phyloP scores from a whole-genome alignment of 2,797 vertebrate species.

The Neosilurus hyrtlii region DNA sequence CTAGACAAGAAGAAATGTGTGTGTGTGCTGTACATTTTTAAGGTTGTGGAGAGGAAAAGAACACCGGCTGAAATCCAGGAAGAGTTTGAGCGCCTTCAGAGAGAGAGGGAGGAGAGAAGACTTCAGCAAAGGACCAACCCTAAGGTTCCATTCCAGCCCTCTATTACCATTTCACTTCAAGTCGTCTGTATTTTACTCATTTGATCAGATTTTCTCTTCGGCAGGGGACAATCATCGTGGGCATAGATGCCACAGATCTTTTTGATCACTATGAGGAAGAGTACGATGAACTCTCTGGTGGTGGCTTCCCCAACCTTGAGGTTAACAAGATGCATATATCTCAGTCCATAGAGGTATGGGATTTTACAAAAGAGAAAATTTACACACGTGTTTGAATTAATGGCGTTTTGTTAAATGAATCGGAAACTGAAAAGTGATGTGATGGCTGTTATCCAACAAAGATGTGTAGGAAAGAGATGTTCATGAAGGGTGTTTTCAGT shows the following conservation, averaged over 20 bases:
- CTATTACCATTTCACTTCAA: constrained; percentile 18
- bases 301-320: constrained; percentile 89
- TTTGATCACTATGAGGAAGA: constrained; percentile 97
- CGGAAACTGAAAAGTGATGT: background rate
- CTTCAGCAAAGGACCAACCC: constrained; percentile 97
- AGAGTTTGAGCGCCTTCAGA: constrained; percentile 94
- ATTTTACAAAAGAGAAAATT: background rate
- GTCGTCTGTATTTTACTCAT: constrained; percentile 2
- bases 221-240: constrained; percentile 95
- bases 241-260: constrained; percentile 95
- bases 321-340: constrained; percentile 99
- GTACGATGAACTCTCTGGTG: constrained; percentile 82
- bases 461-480: background rate
- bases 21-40: constrained; percentile 24
- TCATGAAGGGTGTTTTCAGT: background rate
- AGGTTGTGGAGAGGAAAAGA: constrained; percentile 94
- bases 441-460: background rate
- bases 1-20: too few species aligned
- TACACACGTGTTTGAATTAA: background rate
- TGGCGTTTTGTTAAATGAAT: background rate
- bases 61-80: constrained; percentile 94
- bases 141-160: constrained; percentile 75
- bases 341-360: constrained; percentile 92
- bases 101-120: constrained; percentile 89
- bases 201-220: constrained; percentile 37